Evolutionary conservation across 2,113 vertebrate species (phyloP), one percentile per base, ranked within the genome.

Genomic region (Callipepla squamata): DNA sequence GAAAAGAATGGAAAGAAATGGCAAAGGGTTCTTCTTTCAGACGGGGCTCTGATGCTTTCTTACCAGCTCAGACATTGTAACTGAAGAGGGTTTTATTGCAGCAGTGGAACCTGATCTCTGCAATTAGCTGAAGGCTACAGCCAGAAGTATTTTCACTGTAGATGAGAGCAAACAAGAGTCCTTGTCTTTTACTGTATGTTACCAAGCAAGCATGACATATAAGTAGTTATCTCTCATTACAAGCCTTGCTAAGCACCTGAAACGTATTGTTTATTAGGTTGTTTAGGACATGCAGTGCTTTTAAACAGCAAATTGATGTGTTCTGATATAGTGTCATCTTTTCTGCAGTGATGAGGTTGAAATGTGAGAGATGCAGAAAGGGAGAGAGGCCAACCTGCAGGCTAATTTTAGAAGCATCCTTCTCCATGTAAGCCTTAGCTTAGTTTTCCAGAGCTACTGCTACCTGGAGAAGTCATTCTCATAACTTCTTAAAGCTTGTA

Each of bases 201-300:
- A 47, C 34, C 1, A 2, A 88, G 59, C 26, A 63, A 40, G 34
- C 42, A 42, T 0, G 0, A 20, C 7, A 4, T 47, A 13, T 53
- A 30, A 58, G 36, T 28, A 63, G 59, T 13, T 42, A 36, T 58
- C 92, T 47, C 83, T 79, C 63, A 40, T 89, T 82, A 50, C 48
- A 66, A 86, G 48, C 55, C 38, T 82, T 66, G 78, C 80, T 68
- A 74, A 91, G 67, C 61, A 55, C 62, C 83, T 38, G 58, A 65
- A 79, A 40, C 55, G 36, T 81, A 86, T 59, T 45, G 40, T 62
- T 84, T 85, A 30, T 68, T 36, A 44, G 16, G 21, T 66, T 85
- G 53, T 79, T 69, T 42, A 61, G 91, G 67, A 80, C 78, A 62
- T 2, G 59, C 67, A 44, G 74, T 26, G 66, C 57, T 74, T 92